Evolutionary conservation across 2,113 vertebrate species (phyloP).

Genomic region (Poecile atricapillus): DNA sequence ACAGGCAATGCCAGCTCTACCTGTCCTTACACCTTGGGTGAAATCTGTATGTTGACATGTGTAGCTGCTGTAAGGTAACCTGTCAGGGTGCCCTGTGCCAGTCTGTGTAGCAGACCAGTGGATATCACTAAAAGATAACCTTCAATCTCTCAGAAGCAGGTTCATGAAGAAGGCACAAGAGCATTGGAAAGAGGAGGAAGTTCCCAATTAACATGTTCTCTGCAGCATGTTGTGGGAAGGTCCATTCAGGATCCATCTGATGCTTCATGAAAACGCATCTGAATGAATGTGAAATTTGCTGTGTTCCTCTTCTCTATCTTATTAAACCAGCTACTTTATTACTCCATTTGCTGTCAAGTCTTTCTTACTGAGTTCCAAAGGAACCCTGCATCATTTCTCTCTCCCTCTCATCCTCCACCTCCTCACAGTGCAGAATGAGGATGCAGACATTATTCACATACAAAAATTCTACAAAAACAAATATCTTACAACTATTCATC

Average conservation of each 20-base stretch:
- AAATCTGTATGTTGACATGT: neutral
- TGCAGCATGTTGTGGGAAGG: neutral
- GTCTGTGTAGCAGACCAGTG: neutral
- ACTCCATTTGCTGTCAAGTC: neutral
- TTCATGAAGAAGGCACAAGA: neutral
- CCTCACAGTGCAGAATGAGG: neutral
- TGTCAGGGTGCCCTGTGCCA: neutral
- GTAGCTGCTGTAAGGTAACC: neutral
- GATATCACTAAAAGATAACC: neutral
- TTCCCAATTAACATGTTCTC: neutral
- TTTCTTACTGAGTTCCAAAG: neutral
- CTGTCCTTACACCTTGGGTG: neutral
- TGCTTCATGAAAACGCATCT: neutral
- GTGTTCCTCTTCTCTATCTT: neutral
- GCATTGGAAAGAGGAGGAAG: neutral
- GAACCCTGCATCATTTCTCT: neutral
- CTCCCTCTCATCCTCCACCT: neutral
- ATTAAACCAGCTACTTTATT: neutral
- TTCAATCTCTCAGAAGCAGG: neutral
- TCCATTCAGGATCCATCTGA: neutral
- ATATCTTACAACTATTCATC: neutral
- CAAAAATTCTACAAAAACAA: neutral
- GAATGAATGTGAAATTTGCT: rapidly evolving
- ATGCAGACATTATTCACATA: neutral
- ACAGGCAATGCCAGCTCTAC: neutral